Conservation (phyloP, 2,888 invertebrate genomes). For the Dermolepida albohirtum region DNA sequence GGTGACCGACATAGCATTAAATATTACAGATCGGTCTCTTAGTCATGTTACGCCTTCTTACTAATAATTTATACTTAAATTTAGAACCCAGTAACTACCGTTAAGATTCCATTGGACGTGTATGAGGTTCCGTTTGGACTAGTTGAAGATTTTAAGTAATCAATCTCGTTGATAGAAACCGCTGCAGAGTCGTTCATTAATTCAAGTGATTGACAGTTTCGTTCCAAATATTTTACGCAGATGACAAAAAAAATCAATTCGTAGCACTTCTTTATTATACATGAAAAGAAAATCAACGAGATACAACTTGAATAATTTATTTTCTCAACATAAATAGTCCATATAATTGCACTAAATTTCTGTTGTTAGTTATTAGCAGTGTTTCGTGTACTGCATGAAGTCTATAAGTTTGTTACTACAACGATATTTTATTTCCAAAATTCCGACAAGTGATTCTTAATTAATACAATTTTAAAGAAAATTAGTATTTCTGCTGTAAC, state of each 20-base stretch:
- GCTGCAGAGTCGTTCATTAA: constrained; percentile 5
- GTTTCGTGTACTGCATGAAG: no score
- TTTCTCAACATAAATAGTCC: neutral
- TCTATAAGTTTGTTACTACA: no score
- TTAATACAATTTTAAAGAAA: no score
- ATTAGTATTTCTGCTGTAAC: no score
- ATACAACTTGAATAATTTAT: neutral
- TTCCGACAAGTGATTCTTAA: no score
- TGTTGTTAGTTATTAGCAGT: no score
- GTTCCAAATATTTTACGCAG: constrained; percentile 10
- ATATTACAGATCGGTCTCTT: constrained; percentile 36
- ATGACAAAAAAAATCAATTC: constrained; percentile 11
- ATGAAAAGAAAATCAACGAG: neutral
- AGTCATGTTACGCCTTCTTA: constrained; percentile 37
- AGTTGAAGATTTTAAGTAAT: constrained; percentile 1
- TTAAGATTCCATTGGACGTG: constrained; percentile 1
- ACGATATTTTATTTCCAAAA: no score
- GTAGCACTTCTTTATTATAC: neutral
- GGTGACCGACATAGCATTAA: constrained; percentile 39
- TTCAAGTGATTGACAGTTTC: constrained; percentile 19
- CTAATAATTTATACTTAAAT: constrained; percentile 23
- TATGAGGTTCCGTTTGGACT: neutral
- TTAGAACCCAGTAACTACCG: constrained; percentile 14
- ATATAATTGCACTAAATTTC: no score
- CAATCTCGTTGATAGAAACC: neutral